Percentiles rank a stretch among this genome's conserved stretches.
phyloP scores from a whole-genome alignment of 2,888 invertebrate genomes.

The Ligdia adustata region DNA sequence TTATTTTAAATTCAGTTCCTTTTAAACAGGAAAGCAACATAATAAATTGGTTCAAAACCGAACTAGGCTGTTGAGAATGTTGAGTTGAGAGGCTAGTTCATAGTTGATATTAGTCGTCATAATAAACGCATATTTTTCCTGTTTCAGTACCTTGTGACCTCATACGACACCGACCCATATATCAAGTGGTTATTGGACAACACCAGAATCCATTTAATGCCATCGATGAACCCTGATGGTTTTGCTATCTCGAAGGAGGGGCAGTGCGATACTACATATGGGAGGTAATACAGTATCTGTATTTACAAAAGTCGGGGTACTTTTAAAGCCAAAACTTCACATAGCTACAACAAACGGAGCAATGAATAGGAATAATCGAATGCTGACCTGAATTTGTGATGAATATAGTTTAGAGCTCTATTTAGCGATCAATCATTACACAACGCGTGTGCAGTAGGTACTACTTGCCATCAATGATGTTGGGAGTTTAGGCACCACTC shows the following conservation, averaged over 20 bases:
- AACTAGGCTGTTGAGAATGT: too few species aligned
- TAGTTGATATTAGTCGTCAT: too few species aligned
- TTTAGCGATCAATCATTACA: background rate
- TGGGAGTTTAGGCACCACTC: too few species aligned
- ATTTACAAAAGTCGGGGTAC: too few species aligned
- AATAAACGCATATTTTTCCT: background rate
- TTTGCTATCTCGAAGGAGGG: constrained; percentile 96
- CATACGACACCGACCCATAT: constrained; percentile 92
- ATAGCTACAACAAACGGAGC: too few species aligned
- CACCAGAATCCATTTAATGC: constrained; percentile 98
- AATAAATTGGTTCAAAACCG: too few species aligned
- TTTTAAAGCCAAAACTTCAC: too few species aligned
- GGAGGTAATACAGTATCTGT: too few species aligned
- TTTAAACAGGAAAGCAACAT: constrained; percentile 16
- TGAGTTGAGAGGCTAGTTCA: too few species aligned
- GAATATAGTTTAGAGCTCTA: constrained; percentile 24
- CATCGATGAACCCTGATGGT: constrained; percentile 99
- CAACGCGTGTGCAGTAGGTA: background rate
- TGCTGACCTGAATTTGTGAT: too few species aligned
- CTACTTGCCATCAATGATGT: background rate
- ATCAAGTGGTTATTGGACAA: constrained; percentile 96
- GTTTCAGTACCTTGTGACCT: constrained; percentile 91
- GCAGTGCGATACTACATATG: constrained; percentile 93
- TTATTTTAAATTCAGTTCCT: background rate
- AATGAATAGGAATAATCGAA: too few species aligned